A percentile compares a stretch with the other conserved stretches of the same genome.
These are phyloP conservation scores for Arctopsyche grandis DNA, from an alignment of 1,140 invertebrate species.

Conservation along the genomic window DNA sequence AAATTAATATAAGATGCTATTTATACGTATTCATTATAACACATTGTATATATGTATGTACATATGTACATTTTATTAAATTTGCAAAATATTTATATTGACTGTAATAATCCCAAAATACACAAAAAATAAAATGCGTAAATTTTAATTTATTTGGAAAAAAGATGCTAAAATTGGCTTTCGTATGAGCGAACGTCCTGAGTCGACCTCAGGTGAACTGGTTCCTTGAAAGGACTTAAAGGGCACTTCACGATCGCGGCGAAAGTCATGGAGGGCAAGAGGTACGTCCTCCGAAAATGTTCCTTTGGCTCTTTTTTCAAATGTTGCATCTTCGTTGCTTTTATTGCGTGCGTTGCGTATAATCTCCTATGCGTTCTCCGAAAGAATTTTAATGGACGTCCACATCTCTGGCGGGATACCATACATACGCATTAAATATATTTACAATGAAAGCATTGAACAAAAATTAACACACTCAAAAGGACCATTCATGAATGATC, in stretches of 20 bases:
- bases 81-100: too few species aligned
- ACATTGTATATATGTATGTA: background rate
- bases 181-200: too few species aligned
- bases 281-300: slow-evolving; percentile 18
- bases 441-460: background rate
- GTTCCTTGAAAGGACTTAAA: slow-evolving; percentile 40
- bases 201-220: slow-evolving; percentile 41
- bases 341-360: slow-evolving; percentile 44
- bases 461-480: too few species aligned
- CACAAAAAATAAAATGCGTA: background rate
- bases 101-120: too few species aligned
- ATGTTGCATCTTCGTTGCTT: slow-evolving; percentile 3
- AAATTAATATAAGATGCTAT: too few species aligned
- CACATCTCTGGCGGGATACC: background rate
- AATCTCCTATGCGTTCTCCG: slow-evolving; percentile 42
- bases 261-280: slow-evolving; percentile 54
- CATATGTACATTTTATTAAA: background rate
- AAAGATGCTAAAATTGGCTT: too few species aligned
- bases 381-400: background rate
- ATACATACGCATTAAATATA: background rate
- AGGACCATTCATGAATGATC: too few species aligned
- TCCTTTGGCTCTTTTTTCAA: slow-evolving; percentile 23
- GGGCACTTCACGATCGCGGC: slow-evolving; percentile 46
- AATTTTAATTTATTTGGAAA: background rate
- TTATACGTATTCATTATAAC: too few species aligned